phyloP scores from a whole-genome alignment of 2,888 invertebrate genomes.

The Sesia apiformis region DNA sequence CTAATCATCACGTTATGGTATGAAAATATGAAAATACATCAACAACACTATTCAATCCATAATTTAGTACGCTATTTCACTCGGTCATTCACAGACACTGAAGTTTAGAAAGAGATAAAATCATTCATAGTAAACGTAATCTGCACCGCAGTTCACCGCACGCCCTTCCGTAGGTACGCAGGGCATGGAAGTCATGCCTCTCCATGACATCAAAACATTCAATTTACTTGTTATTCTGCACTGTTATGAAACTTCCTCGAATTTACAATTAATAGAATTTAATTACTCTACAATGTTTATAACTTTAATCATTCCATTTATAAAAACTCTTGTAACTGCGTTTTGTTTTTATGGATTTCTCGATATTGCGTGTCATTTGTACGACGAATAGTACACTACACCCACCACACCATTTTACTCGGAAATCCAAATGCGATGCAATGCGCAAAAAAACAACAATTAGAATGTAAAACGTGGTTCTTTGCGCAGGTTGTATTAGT shows the following conservation, averaged over 20 bases:
- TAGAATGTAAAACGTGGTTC: too few species aligned
- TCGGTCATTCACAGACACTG: slow-evolving; percentile 72
- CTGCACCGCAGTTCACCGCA: slow-evolving; percentile 40
- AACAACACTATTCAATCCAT: slow-evolving; percentile 69
- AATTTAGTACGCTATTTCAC: slow-evolving; percentile 70
- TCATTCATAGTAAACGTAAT: slow-evolving; percentile 75
- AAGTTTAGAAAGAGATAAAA: slow-evolving; percentile 74
- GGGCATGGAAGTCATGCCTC: slow-evolving; percentile 74
- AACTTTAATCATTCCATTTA: slow-evolving; percentile 47
- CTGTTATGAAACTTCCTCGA: slow-evolving; percentile 24
- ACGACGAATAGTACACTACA: slow-evolving; percentile 39
- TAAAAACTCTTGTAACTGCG: slow-evolving; percentile 62
- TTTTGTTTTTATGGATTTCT: slow-evolving; percentile 64
- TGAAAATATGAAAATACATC: slow-evolving; percentile 58
- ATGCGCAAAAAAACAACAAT: slow-evolving; percentile 4
- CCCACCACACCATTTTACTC: slow-evolving; percentile 9
- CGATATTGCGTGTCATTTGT: slow-evolving; percentile 72
- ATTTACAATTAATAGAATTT: too few species aligned
- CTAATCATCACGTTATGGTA: slow-evolving; percentile 39
- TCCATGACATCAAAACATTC: slow-evolving; percentile 63
- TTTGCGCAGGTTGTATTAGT: too few species aligned
- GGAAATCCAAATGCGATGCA: slow-evolving; percentile 11
- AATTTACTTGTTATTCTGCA: slow-evolving; percentile 31
- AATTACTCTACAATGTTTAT: slow-evolving; percentile 26
- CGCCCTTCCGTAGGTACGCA: slow-evolving; percentile 70